These are phyloP conservation scores for Poecilobothrus nobilitatus DNA, from an alignment of 2,888 invertebrate species.

Conservation along the genomic window DNA sequence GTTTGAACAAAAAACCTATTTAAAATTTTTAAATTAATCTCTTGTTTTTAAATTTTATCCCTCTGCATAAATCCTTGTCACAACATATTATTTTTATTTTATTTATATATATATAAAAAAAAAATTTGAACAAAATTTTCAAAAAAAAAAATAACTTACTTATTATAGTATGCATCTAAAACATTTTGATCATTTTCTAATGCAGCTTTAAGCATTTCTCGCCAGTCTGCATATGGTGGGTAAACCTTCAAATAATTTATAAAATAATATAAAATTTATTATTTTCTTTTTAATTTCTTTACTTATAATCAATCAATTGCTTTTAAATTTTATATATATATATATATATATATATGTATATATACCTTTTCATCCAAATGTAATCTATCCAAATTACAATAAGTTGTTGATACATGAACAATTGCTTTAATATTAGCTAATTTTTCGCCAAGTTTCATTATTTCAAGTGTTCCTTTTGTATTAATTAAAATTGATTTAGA, in stretches of 20 bases:
- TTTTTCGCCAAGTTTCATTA: slow-evolving; percentile 52
- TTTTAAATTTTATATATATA: neutral
- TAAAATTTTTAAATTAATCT: too few relatives aligned
- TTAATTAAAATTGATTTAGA: slow-evolving; percentile 56
- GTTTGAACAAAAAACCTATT: too few relatives aligned
- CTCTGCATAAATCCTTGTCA: too few relatives aligned
- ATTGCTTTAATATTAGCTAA: slow-evolving; percentile 51
- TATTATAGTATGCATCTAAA: slow-evolving; percentile 46
- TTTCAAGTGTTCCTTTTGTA: slow-evolving; percentile 56
- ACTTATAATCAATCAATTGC: too few relatives aligned
- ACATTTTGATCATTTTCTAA: slow-evolving; percentile 52
- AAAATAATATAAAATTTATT: neutral
- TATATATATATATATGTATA: neutral
- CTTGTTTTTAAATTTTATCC: too few relatives aligned
- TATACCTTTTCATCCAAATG: slow-evolving; percentile 62
- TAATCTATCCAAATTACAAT: slow-evolving; percentile 68
- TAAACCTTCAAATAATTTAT: slow-evolving; percentile 27
- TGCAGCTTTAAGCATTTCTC: slow-evolving; percentile 54
- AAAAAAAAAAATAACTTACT: too few relatives aligned
- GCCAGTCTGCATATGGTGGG: slow-evolving; percentile 57
- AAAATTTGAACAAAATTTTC: too few relatives aligned
- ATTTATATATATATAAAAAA: too few relatives aligned
- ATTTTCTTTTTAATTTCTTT: too few relatives aligned
- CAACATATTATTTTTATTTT: too few relatives aligned
- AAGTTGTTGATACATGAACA: slow-evolving; percentile 81